Percentiles rank a stretch among this genome's conserved stretches.
phyloP scores from a whole-genome alignment of 2,113 vertebrate genomes.

The Lanius ludovicianus region DNA sequence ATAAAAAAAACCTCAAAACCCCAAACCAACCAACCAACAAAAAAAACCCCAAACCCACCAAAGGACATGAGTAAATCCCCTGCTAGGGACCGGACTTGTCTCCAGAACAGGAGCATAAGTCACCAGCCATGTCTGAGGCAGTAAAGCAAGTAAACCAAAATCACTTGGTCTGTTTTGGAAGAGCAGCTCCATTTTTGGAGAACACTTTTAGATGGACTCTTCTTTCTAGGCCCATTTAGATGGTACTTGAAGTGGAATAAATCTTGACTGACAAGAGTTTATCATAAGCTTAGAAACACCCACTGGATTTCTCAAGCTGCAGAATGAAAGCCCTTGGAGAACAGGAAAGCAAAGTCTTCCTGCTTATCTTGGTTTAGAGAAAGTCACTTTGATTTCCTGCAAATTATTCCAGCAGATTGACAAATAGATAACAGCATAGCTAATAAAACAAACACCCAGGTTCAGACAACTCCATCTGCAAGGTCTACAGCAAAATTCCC shows the following conservation, averaged over 20 bases:
- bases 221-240: background rate
- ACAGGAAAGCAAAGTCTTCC: background rate
- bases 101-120: background rate
- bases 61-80: background rate
- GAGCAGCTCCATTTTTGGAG: background rate
- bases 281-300: background rate
- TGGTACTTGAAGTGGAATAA: background rate
- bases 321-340: background rate
- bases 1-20: background rate
- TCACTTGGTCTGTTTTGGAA: background rate
- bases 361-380: background rate
- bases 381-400: background rate
- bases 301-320: background rate
- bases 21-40: background rate
- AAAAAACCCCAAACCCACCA: accelerated
- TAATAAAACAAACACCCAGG: background rate
- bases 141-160: background rate
- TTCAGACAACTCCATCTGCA: background rate
- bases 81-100: background rate
- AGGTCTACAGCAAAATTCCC: background rate
- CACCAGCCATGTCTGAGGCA: background rate
- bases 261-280: background rate
- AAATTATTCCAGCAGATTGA: background rate
- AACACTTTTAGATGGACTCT: background rate
- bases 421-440: background rate